phyloP scores from a whole-genome alignment of 2,888 invertebrate species.

The Psylliodes chrysocephalus region DNA sequence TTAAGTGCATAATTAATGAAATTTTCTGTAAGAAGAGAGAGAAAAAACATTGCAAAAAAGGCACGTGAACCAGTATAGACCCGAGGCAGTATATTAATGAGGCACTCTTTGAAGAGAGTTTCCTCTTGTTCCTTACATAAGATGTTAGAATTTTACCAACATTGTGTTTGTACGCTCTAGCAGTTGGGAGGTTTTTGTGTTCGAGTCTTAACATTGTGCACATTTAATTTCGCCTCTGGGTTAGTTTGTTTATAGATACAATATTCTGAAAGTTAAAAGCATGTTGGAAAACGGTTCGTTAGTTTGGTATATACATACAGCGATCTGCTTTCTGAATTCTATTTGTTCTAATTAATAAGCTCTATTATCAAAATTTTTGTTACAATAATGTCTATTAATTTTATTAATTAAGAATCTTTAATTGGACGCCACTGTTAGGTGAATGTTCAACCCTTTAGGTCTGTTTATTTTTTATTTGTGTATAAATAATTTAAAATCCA shows the following conservation, averaged over 20 bases:
- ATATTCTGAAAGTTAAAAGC: conserved; percentile 55
- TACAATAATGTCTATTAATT: no score
- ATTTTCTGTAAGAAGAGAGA: no score
- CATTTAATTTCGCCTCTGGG: conserved; percentile 59
- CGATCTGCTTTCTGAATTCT: conserved; percentile 19
- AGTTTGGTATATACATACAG: no score
- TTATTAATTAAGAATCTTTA: no score
- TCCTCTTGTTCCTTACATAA: conserved; percentile 51
- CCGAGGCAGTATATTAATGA: conserved; percentile 60
- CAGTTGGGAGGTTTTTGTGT: conserved; percentile 57
- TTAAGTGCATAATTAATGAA: no score
- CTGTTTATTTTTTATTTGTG: conserved; percentile 51
- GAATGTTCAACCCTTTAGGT: conserved; percentile 46
- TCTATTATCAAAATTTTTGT: no score
- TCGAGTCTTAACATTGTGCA: conserved; percentile 54
- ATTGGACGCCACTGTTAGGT: neutral
- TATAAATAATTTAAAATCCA: conserved; percentile 47
- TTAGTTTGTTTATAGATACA: conserved; percentile 60
- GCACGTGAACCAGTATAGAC: conserved; percentile 45
- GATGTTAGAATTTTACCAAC: conserved; percentile 61
- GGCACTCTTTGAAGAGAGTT: conserved; percentile 57
- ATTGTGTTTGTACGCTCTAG: conserved; percentile 58
- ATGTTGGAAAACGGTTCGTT: conserved; percentile 58
- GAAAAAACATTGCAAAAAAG: conserved; percentile 27
- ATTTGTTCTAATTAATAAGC: neutral